These are phyloP conservation scores for Scrobipalpa atriplicella DNA, from an alignment of 2,888 invertebrate genomes.

Conservation along the genomic window DNA sequence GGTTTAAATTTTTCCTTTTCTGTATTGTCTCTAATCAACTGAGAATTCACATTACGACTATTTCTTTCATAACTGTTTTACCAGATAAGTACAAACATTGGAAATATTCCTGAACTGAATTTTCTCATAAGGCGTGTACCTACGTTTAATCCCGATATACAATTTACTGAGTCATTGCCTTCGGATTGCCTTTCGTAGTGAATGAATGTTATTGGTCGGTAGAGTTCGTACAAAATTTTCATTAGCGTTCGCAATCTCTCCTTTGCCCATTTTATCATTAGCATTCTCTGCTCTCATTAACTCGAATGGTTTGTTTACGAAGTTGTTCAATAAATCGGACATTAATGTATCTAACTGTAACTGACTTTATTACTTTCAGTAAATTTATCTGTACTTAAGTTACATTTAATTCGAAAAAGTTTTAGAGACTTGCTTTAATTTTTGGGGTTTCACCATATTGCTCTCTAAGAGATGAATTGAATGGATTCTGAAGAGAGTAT, in stretches of 20 bases:
- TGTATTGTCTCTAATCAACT: too few relatives aligned
- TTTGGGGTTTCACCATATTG: too few relatives aligned
- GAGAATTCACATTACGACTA: not conserved
- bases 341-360: not conserved
- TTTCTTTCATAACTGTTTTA: not conserved
- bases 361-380: too few relatives aligned
- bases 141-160: constrained; percentile 12
- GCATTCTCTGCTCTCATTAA: not conserved
- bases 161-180: constrained; percentile 22
- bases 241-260: constrained; percentile 25
- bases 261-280: constrained; percentile 9
- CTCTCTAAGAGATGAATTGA: too few relatives aligned
- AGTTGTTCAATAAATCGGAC: not conserved
- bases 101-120: not conserved
- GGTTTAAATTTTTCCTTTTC: not conserved
- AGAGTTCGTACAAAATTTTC: constrained; percentile 27
- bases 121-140: constrained; percentile 5
- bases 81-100: not conserved
- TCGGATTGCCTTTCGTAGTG: constrained; percentile 27
- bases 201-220: constrained; percentile 26
- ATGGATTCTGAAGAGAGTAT: too few relatives aligned
- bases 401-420: not conserved
- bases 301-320: constrained; percentile 1
- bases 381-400: not conserved
- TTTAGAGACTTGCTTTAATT: not conserved